Base-by-base conservation (phyloP, 2,888 invertebrate species). In the Prosapia bicincta region DNA sequence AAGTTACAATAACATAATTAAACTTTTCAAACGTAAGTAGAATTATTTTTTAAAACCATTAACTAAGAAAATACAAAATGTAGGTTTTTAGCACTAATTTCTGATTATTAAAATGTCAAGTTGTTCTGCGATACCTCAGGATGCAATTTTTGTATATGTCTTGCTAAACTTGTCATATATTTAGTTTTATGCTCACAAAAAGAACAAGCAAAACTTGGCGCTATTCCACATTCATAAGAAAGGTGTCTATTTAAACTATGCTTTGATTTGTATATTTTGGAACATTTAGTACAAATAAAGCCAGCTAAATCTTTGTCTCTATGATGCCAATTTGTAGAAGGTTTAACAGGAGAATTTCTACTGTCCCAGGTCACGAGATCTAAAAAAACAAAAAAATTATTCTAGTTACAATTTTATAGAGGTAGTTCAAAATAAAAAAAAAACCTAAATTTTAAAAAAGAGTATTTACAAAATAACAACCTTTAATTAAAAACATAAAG, bases 181-280 rank as follows among this genome's bases (percentile, higher is more conserved):
- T 85, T 85, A 79, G 85, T 85, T 26, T 84, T 83, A 68, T 85
- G 85, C 7, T 85, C 84, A 79, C 86, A 86, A 78, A 84, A 85
- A 0, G 85, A 85, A 76, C 87, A 88, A 43, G 84, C 83, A 78
- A 87, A 86, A 30, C 84, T 83, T 1, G 87, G 86, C 76, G 86
- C 85, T 78, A 86, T 86, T 74, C 86, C 86, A 80, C 87, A 87
- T 78, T 87, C 87, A 83, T 85, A 86, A 38, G 83, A 78, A 43
- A 79, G 69, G 74, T 81, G 81, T 26, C 81, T 74, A 25, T 78
- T 77, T 32, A 81, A 78, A 75, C 81, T 77, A 76, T 80, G 79
- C 78, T 81, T 81, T 25, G 78, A 74, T 69, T 78, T 78, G 76
- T 81, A 81, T n/a, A 78, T 79, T 28, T 79, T 76, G 25, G 78